Evolutionary conservation across 1,140 invertebrate genomes (phyloP).

Genomic region (Leptinotarsa undecemlineata): DNA sequence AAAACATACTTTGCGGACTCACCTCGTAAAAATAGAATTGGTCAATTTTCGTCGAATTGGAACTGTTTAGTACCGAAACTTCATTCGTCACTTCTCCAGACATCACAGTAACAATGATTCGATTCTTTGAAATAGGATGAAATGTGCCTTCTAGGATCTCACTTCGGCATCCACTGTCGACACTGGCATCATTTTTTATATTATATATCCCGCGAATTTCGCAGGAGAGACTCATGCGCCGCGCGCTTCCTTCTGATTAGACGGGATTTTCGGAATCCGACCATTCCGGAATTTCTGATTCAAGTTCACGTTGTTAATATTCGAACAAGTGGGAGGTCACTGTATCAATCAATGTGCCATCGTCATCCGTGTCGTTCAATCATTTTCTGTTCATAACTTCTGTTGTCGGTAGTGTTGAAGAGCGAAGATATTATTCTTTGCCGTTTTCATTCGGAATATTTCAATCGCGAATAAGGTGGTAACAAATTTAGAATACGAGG

Average conservation of each 20-base stretch:
- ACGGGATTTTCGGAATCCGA: constrained; percentile 1
- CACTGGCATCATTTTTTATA: constrained; percentile 11
- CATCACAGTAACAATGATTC: not conserved
- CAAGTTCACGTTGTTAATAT: not conserved
- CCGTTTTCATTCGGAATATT: too few relatives aligned
- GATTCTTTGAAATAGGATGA: too few relatives aligned
- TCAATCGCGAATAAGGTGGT: too few relatives aligned
- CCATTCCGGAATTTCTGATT: not conserved
- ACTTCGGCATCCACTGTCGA: constrained; percentile 6
- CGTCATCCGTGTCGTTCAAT: too few relatives aligned
- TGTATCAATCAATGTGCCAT: not conserved
- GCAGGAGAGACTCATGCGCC: constrained; percentile 13
- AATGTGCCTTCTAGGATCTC: not conserved
- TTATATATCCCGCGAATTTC: constrained; percentile 17
- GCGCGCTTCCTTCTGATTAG: not conserved
- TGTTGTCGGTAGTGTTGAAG: too few relatives aligned
- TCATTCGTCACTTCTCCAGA: constrained; percentile 14
- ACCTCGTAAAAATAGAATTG: constrained; percentile 18
- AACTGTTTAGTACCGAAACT: not conserved
- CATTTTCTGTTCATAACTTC: too few relatives aligned
- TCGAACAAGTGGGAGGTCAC: not conserved
- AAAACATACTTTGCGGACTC: not conserved
- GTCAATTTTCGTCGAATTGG: constrained; percentile 5
- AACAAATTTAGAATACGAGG: too few relatives aligned
- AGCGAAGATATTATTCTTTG: too few relatives aligned